Percentiles rank a stretch among this genome's conserved stretches.
Conservation (phyloP, 2,113 vertebrate species). For the Scophthalmus maximus region DNA sequence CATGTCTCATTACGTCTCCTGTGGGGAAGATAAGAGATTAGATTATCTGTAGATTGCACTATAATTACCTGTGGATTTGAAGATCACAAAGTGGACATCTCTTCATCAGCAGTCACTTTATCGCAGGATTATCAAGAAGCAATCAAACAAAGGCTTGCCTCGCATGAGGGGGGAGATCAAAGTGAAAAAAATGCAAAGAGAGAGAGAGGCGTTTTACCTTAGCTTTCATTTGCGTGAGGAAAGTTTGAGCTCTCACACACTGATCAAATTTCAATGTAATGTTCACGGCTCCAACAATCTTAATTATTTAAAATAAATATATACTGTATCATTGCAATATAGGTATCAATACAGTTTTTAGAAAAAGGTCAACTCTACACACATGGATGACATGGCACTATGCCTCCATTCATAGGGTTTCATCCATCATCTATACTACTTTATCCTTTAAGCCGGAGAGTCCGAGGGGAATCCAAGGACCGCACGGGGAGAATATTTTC, state of each 20-base stretch:
- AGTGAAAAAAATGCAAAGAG: conserved; percentile 40
- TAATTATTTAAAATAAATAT: no score
- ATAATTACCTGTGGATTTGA: conserved; percentile 77
- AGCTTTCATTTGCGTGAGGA: no score
- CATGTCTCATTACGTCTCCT: conserved; percentile 45
- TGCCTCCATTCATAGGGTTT: no score
- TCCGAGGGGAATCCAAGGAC: no score
- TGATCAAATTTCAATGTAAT: no score
- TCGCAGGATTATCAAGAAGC: conserved; percentile 68
- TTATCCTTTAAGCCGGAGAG: no score
- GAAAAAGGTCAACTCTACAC: no score
- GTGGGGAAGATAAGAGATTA: conserved; percentile 65
- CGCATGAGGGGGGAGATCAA: conserved; percentile 30
- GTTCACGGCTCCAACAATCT: neutral
- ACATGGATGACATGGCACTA: no score
- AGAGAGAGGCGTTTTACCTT: conserved; percentile 9
- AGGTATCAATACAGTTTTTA: no score
- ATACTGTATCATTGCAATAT: no score
- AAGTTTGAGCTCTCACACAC: neutral
- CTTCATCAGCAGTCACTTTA: conserved; percentile 68
- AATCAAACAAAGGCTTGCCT: conserved; percentile 62
- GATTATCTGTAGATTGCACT: conserved; percentile 73
- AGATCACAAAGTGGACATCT: conserved; percentile 70
- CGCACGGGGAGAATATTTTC: no score
- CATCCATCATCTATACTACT: no score